Conservation (phyloP, 1,140 invertebrate genomes). For the Doryteuthis pealeii region DNA sequence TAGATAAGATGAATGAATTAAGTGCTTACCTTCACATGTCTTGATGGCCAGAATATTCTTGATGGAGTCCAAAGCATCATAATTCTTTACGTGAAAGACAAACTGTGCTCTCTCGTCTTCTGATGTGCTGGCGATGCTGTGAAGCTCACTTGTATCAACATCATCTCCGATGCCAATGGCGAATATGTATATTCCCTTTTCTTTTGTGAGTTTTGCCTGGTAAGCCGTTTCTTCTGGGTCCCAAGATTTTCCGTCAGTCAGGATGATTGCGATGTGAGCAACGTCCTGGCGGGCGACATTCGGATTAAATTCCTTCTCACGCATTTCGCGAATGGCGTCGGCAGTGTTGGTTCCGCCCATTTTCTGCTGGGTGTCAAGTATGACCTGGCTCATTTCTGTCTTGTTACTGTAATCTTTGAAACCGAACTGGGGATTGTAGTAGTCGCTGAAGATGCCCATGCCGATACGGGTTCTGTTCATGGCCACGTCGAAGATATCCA, state of each 20-base stretch:
- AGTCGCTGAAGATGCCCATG: constrained; percentile 42
- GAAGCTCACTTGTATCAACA: constrained; percentile 41
- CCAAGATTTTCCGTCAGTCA: constrained; percentile 50
- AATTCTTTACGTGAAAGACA: constrained; percentile 36
- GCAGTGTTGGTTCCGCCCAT: constrained; percentile 48
- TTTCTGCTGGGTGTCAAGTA: constrained; percentile 37
- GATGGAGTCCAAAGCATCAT: constrained; percentile 35
- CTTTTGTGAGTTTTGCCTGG: constrained; percentile 39
- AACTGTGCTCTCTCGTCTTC: constrained; percentile 29
- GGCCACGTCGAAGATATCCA: constrained; percentile 37
- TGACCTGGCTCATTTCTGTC: constrained; percentile 26
- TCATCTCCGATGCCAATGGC: constrained; percentile 50
- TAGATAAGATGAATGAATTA: no score
- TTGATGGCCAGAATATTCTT: constrained; percentile 37
- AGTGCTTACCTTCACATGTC: constrained; percentile 24
- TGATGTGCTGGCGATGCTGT: constrained; percentile 46
- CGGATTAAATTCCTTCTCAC: constrained; percentile 27
- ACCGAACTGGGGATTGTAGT: constrained; percentile 32
- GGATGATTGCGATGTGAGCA: constrained; percentile 39
- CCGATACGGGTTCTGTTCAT: constrained; percentile 40
- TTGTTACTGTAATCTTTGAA: constrained; percentile 36
- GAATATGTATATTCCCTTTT: constrained; percentile 43
- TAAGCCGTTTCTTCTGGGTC: constrained; percentile 29
- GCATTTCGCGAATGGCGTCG: constrained; percentile 41
- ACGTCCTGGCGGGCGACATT: constrained; percentile 29